Conservation (phyloP, 2,797 vertebrate genomes). For the Chrysolophus pictus region DNA sequence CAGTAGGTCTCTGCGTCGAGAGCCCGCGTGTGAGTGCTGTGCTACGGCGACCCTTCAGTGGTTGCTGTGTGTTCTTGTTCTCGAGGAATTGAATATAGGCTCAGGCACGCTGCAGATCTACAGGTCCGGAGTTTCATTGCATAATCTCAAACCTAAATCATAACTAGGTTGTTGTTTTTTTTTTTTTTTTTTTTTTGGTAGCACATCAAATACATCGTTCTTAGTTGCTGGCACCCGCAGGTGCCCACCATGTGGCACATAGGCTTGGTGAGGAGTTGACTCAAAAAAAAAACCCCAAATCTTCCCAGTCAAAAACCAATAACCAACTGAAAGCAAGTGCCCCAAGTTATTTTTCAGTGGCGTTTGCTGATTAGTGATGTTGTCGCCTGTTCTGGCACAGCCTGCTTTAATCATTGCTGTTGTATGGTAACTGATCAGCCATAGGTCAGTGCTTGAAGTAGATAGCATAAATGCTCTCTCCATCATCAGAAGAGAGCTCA, state of each 20-base stretch:
- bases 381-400: not conserved
- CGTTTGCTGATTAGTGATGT: not conserved
- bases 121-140: not conserved
- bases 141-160: not conserved
- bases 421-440: not conserved
- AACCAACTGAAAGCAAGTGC: not conserved
- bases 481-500: not conserved
- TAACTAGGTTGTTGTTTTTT: too few relatives aligned
- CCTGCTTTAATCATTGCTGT: not conserved
- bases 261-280: not conserved
- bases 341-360: not conserved
- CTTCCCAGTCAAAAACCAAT: not conserved
- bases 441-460: not conserved
- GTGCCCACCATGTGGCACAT: not conserved
- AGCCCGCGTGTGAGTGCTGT: fast-evolving
- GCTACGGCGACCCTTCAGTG: fast-evolving
- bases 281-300: not conserved
- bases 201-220: too few relatives aligned
- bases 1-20: fast-evolving
- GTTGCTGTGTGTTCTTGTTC: not conserved
- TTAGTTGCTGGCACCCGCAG: fast-evolving
- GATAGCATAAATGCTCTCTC: not conserved
- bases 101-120: not conserved
- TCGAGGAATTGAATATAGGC: not conserved
- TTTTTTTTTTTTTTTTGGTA: not conserved